Percentiles rank a stretch among this genome's conserved stretches.
phyloP scores from a whole-genome alignment of 2,888 invertebrate genomes.

The Neocrepidodera transversa region DNA sequence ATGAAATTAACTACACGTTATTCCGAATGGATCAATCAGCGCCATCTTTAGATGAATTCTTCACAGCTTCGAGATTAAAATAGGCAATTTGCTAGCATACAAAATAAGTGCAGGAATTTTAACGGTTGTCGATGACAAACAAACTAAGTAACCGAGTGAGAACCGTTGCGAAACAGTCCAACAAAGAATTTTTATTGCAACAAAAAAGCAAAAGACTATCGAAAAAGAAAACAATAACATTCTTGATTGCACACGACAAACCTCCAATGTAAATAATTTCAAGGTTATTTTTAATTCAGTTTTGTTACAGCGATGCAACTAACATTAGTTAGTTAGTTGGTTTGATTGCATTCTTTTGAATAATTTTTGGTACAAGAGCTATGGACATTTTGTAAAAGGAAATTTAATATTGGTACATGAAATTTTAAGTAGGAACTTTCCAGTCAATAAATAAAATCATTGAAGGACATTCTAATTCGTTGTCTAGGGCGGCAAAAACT shows the following conservation, averaged over 20 bases:
- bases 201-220: conserved; percentile 1
- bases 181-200: conserved; percentile 6
- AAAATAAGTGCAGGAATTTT: not conserved
- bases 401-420: no score
- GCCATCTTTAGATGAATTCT: not conserved
- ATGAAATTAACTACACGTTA: no score
- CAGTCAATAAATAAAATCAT: no score
- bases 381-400: no score
- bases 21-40: no score
- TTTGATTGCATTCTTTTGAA: no score
- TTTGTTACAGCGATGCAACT: no score
- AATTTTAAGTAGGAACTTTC: no score
- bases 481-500: no score
- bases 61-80: not conserved
- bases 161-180: not conserved
- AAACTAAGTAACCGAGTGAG: not conserved
- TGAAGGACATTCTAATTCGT: no score
- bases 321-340: no score
- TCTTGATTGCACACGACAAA: conserved; percentile 5
- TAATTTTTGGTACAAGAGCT: no score
- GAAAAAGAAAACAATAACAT: conserved; percentile 10
- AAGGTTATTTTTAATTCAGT: conserved; percentile 27
- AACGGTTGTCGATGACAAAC: not conserved
- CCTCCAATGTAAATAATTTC: conserved; percentile 32
- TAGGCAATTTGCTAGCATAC: not conserved